Base-by-base conservation (phyloP, 2,888 invertebrate genomes). In the Drosophila lutescens region DNA sequence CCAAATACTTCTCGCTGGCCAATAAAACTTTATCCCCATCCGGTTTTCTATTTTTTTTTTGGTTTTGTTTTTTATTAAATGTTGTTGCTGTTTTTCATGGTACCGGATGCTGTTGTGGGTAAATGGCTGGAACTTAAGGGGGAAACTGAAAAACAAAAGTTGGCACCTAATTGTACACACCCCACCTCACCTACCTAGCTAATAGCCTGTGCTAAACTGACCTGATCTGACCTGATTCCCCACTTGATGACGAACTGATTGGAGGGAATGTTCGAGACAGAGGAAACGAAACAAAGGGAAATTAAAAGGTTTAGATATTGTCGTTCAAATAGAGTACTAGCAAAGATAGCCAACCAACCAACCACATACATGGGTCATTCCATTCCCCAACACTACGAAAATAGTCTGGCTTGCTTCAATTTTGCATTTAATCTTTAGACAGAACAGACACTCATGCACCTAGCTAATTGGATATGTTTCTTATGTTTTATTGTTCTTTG, bases 371-470 rank as follows among this genome's bases (percentile, higher is more conserved):
- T 40, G 58, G 47, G 58, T 32, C 84, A 80, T 83, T 86, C 86
- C 80, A 80, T 55, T 74, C 55, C 71, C 86, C 80, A 72, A 56
- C 32, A 79, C 81, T 81, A 81, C 88, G 55, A 71, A 55, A 76
- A 69, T 59, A 17, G 55, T 81, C 62, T 71, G 70, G 57, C 46
- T 51, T 56, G 74, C 70, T 70, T 57, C 46, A 56, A 51, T 13
- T 36, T 56, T 55, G 70, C 66, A 56, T 69, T 66, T 69, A 34
- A 69, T 56, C 59, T 70, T 58, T 62, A 51, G 80, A 85, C 80
- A 85, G 79, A 84, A 80, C 85, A 87, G 73, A 88, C 86, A 88
- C 73, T 86, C 82, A 82, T 82, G 82, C 82, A 82, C 84, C 88
- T 82, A 86, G 68, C 84, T 86, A 86, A 85, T 85, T 80, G 85